A percentile compares a stretch with the other conserved stretches of the same genome.
These are phyloP conservation scores for Sebastes glaucus DNA, from an alignment of 2,797 vertebrate species.

Conservation along the genomic window DNA sequence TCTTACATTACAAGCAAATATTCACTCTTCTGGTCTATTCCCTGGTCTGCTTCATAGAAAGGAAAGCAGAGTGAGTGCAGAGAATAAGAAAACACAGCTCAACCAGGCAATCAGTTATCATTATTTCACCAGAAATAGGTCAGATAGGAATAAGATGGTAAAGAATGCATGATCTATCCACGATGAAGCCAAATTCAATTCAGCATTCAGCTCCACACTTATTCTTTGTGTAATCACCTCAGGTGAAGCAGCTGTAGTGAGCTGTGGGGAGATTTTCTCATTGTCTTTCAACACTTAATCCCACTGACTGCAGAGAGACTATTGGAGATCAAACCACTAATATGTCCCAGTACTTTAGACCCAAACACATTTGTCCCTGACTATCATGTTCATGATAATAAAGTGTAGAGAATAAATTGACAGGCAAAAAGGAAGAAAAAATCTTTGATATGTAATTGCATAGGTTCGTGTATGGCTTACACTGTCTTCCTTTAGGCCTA, in stretches of 20 bases:
- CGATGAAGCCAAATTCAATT: conserved; percentile 26
- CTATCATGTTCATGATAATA: neutral
- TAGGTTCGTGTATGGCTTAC: neutral
- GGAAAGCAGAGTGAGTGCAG: neutral
- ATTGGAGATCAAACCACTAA: conserved; percentile 7
- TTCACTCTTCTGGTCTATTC: neutral
- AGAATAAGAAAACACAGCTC: conserved; percentile 27
- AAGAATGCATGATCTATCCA: conserved; percentile 50
- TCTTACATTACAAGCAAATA: neutral
- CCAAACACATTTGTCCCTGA: neutral
- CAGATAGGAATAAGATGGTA: conserved; percentile 48
- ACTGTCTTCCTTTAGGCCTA: neutral
- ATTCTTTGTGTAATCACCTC: conserved; percentile 43
- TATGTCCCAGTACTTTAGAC: neutral
- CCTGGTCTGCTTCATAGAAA: conserved; percentile 11
- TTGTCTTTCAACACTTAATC: conserved; percentile 15
- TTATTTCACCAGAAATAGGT: conserved; percentile 65
- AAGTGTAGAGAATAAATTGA: neutral
- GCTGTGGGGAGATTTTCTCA: conserved; percentile 19
- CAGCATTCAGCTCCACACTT: conserved; percentile 29
- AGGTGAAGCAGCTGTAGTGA: conserved; percentile 46
- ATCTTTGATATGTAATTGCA: neutral
- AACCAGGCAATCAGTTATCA: conserved; percentile 32
- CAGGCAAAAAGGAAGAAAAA: neutral
- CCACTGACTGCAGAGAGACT: neutral